Evolutionary conservation across 2,113 vertebrate species (phyloP), one percentile per base, ranked within the genome.

Genomic region (Solea solea): DNA sequence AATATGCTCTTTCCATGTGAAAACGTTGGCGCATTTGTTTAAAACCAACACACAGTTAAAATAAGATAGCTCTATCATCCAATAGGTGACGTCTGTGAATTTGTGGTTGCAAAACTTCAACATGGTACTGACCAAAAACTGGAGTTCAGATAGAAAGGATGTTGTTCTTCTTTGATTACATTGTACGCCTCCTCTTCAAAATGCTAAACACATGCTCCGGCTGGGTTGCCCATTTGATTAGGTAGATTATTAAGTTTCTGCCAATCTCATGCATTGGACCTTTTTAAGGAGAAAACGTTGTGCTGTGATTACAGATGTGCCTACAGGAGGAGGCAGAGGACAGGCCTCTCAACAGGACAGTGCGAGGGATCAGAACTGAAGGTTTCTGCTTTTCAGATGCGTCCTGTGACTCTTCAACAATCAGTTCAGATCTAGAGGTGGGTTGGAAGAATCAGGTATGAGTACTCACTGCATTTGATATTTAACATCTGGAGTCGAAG

Each of bases 381-480:
- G 59, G 92, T 64, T 81, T 87, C 27, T 88, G 74, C 52, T 93
- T 91, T 39, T 81, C 90, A 40, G 92, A 92, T 64, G 88, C 88
- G 34, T 90, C 90, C n/a, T 92, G 86, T 0, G 92, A 93, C 39
- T 90, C 87, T 0, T 93, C 92, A 2, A 88, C 82, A 6, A 40
- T 91, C 80, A 94, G 82, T 85, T 95, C 90, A 0, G 95, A 95
- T 65, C 91, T 96, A 0, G 93, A 96, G 95, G 95, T 95, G 73
- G 52, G 71, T 77, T n/a, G 41, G 81, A 79, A 2, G 3, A 14
- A 60, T 25, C 8, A 34, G n/a, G 13, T 11, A 40, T 40, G 8
- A 9, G 34, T 12, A 10, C 40, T 34, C 34, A 34, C 5, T 34
- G 34, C 34, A 34, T 34, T 34, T 34, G 34, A 6, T 34, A 34